phyloP scores from a whole-genome alignment of 2,113 vertebrate species.

The Grus americana region DNA sequence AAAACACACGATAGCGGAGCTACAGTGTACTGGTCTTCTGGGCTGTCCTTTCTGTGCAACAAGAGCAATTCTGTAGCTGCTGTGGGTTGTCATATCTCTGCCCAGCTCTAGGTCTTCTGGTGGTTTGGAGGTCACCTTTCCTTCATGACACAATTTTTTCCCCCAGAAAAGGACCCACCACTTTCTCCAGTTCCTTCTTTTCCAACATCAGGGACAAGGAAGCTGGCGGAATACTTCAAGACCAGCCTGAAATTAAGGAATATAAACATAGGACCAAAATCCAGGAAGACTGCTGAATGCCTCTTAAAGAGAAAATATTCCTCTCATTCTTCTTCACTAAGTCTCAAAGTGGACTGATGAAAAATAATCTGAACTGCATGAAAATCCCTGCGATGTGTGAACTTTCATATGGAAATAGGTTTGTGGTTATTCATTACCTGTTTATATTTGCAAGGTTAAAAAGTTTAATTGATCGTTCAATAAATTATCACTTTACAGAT shows the following conservation, averaged over 20 bases:
- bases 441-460: slow-evolving; percentile 71
- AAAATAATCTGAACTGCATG: neutral
- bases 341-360: neutral
- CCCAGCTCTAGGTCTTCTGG: neutral
- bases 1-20: neutral
- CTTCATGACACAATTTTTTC: neutral
- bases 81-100: neutral
- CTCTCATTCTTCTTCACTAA: neutral
- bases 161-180: neutral
- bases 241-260: neutral
- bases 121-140: neutral
- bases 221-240: neutral
- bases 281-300: neutral
- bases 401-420: slow-evolving; percentile 59
- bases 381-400: slow-evolving; percentile 10
- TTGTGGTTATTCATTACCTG: slow-evolving; percentile 57
- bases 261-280: neutral
- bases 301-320: neutral
- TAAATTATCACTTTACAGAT: slow-evolving; percentile 85
- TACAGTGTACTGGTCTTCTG: neutral
- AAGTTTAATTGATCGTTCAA: slow-evolving; percentile 81
- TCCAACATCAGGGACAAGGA: neutral
- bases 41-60: neutral
- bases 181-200: neutral
- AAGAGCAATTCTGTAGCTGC: neutral